Evolutionary conservation across 2,888 invertebrate genomes (phyloP).

Genomic region (Xestia rhomboidea): DNA sequence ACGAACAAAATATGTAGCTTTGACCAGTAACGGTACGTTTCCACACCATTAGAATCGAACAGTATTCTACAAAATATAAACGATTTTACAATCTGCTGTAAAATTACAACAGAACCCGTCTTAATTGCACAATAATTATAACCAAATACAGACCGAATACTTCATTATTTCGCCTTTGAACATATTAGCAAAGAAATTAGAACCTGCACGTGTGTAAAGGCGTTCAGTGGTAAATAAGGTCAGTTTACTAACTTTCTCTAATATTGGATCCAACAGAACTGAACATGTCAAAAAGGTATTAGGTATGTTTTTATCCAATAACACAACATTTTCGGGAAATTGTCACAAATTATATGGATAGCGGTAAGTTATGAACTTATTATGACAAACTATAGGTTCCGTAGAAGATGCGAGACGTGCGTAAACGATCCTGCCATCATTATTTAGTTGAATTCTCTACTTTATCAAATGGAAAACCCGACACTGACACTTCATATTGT

Average conservation of each 20-base stretch:
- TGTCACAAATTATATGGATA: not conserved
- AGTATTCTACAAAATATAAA: conserved; percentile 22
- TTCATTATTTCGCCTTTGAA: conserved; percentile 51
- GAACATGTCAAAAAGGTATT: not conserved
- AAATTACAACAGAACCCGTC: conserved; percentile 25
- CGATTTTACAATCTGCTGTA: conserved; percentile 22
- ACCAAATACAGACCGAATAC: conserved; percentile 50
- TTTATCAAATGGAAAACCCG: not conserved
- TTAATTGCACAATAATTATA: conserved; percentile 53
- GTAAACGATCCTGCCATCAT: no score
- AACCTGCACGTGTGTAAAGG: conserved; percentile 14
- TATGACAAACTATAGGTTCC: no score
- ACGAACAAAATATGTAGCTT: not conserved
- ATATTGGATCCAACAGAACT: not conserved
- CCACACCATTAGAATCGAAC: not conserved
- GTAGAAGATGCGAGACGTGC: no score
- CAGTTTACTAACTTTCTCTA: conserved; percentile 19
- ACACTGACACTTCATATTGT: not conserved
- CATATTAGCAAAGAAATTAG: conserved; percentile 55
- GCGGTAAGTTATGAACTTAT: not conserved
- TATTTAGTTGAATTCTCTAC: not conserved
- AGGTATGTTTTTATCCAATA: not conserved
- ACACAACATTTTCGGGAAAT: not conserved
- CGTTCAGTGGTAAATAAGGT: conserved; percentile 28
- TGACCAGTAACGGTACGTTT: not conserved